Base-by-base conservation (phyloP, 1,140 invertebrate genomes). In the Vollenhovia emeryi region DNA sequence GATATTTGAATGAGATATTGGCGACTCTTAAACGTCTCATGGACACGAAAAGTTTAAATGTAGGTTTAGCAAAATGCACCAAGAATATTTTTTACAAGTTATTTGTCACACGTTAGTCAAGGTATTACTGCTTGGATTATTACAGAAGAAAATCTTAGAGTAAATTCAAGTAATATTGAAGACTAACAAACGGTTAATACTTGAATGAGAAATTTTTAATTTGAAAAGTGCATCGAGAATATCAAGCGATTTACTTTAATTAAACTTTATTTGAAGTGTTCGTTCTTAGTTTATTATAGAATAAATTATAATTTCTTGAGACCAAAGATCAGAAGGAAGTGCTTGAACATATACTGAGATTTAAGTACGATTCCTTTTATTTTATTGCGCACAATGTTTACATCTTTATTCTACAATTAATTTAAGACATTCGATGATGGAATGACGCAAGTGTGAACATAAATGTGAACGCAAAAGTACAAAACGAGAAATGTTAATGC, bases 361-460 rank as follows among this genome's bases (percentile, higher is more conserved):
- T 69, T 6, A 68, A 84, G 84, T 45, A 66, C n/a, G 50, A 62
- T 74, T 36, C 52, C 60, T 33, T 50, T 43, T 60, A 45, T 69
- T 89, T 89, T 88, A 83, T 84, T 88, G 15, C 27, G 62, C 64
- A 86, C 48, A 33, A 40, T 66, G 30, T 55, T 74, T 74, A 57
- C 52, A 71, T n/a, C 74, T 64, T 52, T 71, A 55, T 52, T 33
- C 33, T 74, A 33, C n/a, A 45, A 45, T 40, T 83, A 76, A 75
- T 86, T 76, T 64, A 43, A 73, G 59, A 76, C 52, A 73, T 45
- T n/a, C 5, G 27, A 87, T 50, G 43, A 43, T 85, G 91, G 91
- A 91, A 91, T 91, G 90, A 87, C 87, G 75, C 59, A 68, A 86
- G 79, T 86, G 48, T 75, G 18, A 87, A 88, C 18, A 82, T 69